Evolutionary conservation across 2,888 invertebrate species (phyloP).

Genomic region (Drosophila siamana): DNA sequence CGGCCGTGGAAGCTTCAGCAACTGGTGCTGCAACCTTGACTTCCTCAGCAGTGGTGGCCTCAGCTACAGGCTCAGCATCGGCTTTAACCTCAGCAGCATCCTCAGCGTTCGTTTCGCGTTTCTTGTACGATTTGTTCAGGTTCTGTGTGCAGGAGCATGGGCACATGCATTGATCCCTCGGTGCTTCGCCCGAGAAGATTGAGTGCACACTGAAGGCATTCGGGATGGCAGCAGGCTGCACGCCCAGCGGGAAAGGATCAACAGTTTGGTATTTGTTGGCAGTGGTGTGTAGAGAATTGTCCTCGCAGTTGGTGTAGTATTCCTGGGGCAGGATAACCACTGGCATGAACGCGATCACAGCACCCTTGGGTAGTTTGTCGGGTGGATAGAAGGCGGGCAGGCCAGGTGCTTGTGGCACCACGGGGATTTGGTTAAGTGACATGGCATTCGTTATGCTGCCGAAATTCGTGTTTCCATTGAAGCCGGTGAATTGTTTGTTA

Average conservation of each 20-base stretch:
- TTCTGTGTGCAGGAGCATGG: conserved; percentile 84
- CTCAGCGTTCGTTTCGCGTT: conserved; percentile 69
- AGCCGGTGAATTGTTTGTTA: conserved; percentile 77
- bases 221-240: conserved; percentile 81
- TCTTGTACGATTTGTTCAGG: conserved; percentile 75
- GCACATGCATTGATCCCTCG: conserved; percentile 84
- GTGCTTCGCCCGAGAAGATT: conserved; percentile 72
- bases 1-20: conserved; percentile 36
- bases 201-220: conserved; percentile 76
- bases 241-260: conserved; percentile 79
- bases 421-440: conserved; percentile 83
- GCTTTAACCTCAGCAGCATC: conserved; percentile 22
- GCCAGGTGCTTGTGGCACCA: conserved; percentile 83
- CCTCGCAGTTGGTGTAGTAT: conserved; percentile 85
- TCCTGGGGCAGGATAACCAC: conserved; percentile 90
- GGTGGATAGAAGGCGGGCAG: conserved; percentile 83
- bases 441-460: conserved; percentile 83
- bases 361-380: conserved; percentile 86
- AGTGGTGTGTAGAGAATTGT: conserved; percentile 56
- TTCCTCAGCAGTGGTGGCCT: conserved; percentile 26
- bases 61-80: conserved; percentile 28
- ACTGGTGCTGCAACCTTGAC: conserved; percentile 29
- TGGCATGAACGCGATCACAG: conserved; percentile 89
- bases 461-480: conserved; percentile 77
- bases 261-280: conserved; percentile 64